A percentile compares a stretch with the other conserved stretches of the same genome.
Conservation (phyloP, 2,113 vertebrate species). For the Hepsetus odoe region DNA sequence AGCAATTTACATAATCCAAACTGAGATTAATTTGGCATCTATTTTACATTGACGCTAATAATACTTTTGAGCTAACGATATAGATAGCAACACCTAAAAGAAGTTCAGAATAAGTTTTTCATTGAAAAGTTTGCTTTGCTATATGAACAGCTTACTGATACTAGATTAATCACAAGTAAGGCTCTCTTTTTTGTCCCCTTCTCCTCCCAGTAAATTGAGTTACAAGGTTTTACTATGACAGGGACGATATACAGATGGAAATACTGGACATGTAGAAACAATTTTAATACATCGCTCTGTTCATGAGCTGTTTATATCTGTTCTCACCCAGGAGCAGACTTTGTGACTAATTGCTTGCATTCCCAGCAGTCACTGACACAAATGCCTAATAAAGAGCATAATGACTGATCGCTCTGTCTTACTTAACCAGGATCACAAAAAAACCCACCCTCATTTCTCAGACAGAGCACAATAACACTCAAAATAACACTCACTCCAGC, state of each 20-base stretch:
- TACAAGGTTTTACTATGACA: background rate
- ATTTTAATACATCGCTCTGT: constrained; percentile 9
- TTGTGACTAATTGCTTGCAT: constrained; percentile 29
- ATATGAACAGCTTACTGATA: too few relatives aligned
- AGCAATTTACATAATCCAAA: too few relatives aligned
- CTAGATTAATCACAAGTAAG: too few relatives aligned
- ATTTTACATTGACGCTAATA: too few relatives aligned
- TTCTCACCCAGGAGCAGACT: background rate
- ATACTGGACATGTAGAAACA: background rate
- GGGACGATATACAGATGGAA: background rate
- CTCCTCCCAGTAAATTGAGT: too few relatives aligned
- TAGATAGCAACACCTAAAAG: too few relatives aligned
- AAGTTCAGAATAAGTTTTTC: too few relatives aligned
- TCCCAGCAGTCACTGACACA: constrained; percentile 17
- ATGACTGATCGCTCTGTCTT: constrained; percentile 28
- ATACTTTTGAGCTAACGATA: too few relatives aligned
- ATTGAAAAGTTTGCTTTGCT: too few relatives aligned
- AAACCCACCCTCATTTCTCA: constrained; percentile 14
- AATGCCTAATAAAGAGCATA: constrained; percentile 28
- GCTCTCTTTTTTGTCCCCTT: too few relatives aligned
- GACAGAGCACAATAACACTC: background rate
- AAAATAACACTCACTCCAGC: background rate
- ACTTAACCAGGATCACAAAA: constrained; percentile 29
- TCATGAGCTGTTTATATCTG: constrained; percentile 25
- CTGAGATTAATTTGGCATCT: too few relatives aligned